Evolutionary conservation across 2,888 invertebrate genomes (phyloP).

Genomic region (Diplazon laetatorius): DNA sequence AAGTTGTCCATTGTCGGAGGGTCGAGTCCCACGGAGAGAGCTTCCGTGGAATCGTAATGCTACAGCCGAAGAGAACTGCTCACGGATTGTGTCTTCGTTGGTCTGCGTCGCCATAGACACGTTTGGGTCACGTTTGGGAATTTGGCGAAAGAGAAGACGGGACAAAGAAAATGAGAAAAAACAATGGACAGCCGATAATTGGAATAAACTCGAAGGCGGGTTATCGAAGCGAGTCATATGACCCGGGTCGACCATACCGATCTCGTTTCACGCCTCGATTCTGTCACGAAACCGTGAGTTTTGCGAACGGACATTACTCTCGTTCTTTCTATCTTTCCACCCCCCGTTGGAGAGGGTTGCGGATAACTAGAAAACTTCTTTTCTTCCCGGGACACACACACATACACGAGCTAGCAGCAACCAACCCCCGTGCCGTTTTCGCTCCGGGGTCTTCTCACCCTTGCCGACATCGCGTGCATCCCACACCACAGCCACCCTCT

Average conservation of each 20-base stretch:
- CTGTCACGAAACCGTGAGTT: constrained; percentile 79
- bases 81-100: constrained; percentile 18
- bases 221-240: constrained; percentile 63
- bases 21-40: constrained; percentile 9
- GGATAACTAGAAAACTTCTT: constrained; percentile 82
- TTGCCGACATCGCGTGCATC: constrained; percentile 56
- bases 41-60: constrained; percentile 36
- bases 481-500: too few relatives aligned
- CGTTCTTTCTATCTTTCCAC: too few relatives aligned
- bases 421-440: constrained; percentile 63
- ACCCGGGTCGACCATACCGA: constrained; percentile 69
- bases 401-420: constrained; percentile 50
- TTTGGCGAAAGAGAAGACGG: not conserved
- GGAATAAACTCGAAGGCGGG: constrained; percentile 75
- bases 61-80: constrained; percentile 35
- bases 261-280: constrained; percentile 83
- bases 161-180: constrained; percentile 49
- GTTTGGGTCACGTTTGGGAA: constrained; percentile 31
- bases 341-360: constrained; percentile 51
- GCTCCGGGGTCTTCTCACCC: constrained; percentile 62
- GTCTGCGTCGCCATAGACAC: not conserved
- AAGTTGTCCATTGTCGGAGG: constrained; percentile 33
- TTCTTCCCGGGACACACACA: constrained; percentile 64
- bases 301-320: constrained; percentile 71
- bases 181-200: constrained; percentile 79